Conservation (phyloP, 2,113 vertebrate species). For the Labeo catla region DNA sequence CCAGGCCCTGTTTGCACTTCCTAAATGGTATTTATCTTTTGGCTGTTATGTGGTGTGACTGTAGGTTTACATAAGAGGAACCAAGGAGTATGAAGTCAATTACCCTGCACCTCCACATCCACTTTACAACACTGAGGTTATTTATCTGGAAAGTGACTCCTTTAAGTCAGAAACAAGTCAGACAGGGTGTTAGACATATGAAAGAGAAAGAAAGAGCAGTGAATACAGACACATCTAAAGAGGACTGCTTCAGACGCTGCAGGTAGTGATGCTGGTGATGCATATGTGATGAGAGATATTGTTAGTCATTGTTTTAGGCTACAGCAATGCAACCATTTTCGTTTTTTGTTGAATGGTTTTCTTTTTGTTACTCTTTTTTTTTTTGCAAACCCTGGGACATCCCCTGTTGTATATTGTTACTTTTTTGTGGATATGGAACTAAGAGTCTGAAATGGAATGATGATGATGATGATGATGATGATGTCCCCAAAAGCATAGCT, state of each 20-base stretch:
- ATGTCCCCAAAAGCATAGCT: not conserved
- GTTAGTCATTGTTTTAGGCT: not conserved
- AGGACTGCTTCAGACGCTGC: not conserved
- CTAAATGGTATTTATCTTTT: slow-evolving; percentile 44
- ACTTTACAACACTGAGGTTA: slow-evolving; percentile 16
- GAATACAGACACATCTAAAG: not conserved
- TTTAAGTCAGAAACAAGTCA: slow-evolving; percentile 17
- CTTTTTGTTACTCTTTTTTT: not conserved
- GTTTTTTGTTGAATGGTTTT: not conserved
- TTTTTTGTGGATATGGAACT: too few relatives aligned
- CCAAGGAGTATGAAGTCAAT: slow-evolving; percentile 32
- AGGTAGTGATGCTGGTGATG: not conserved
- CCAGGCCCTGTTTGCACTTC: slow-evolving; percentile 31
- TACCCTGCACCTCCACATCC: slow-evolving; percentile 23
- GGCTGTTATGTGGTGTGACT: slow-evolving; percentile 31
- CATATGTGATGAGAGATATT: not conserved
- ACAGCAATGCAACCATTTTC: not conserved
- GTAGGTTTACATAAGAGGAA: slow-evolving; percentile 28
- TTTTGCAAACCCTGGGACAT: not conserved
- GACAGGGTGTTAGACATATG: not conserved
- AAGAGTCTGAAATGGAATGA: too few relatives aligned
- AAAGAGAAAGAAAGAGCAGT: slow-evolving; percentile 5
- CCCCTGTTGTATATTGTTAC: too few relatives aligned
- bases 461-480: not conserved
- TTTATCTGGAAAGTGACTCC: slow-evolving; percentile 35